Evolutionary conservation across 2,797 vertebrate species (phyloP), one percentile per base, ranked within the genome.

Genomic region (Coilia nasus): DNA sequence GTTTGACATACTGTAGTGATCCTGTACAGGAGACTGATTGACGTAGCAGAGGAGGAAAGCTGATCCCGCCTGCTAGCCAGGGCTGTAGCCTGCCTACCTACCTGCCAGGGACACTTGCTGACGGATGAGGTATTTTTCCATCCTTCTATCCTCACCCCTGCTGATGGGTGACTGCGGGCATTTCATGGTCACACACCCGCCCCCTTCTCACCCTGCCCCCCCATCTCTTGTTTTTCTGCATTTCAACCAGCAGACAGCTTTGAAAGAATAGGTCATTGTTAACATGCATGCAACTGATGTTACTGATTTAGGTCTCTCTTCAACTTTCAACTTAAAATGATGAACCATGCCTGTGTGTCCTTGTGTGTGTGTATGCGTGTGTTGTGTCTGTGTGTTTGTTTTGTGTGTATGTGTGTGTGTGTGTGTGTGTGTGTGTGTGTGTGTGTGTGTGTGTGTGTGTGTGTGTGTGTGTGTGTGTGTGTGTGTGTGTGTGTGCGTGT

Each of bases 121-220:
- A 75, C 67, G 14, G 67, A 75, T 35, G 15, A 35, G 67, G 14
- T 75, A 35, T 75, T 75, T 75, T 75, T 75, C 67, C 67, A 35
- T 35, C 28, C 67, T 17, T 75, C 67, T 75, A 2, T 75, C 67
- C 28, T 35, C 67, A 19, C 67, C 67, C 28, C 67, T 35, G 67
- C 28, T 14, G 28, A 35, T 19, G 19, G 67, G 28, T 17, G 67
- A 75, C 67, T 17, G 64, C 4, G 28, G 6, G 14, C 5, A 35
- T 35, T 75, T 31, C 67, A 75, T 31, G 67, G 28, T 25, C 35
- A 41, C 35, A 41, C 67, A 75, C 67, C 31, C 28, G 14, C 5
- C 12, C 28, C 31, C 67, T 15, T 15, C 46, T 10, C 46, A 54
- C 7, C 50, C 50, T 7, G 1, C 14, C 2, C 50, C 50, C 7